Percentiles rank a stretch among this genome's conserved stretches.
These are phyloP conservation scores for Ailuropoda melanoleuca DNA, from an alignment of 2,113 vertebrate genomes.

Conservation along the genomic window DNA sequence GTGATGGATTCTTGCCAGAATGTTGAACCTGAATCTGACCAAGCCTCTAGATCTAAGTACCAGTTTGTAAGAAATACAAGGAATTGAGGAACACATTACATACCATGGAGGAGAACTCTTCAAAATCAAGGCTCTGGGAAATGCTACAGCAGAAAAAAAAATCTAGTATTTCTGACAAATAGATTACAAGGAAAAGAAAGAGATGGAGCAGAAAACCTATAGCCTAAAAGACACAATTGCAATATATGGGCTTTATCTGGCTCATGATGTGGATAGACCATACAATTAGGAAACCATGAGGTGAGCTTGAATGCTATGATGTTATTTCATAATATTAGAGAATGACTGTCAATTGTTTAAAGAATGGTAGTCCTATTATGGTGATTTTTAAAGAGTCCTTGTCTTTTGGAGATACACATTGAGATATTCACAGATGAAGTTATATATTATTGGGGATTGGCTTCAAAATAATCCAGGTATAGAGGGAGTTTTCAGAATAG, in stretches of 20 bases:
- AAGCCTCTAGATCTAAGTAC: background rate
- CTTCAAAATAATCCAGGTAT: background rate
- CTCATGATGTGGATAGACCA: background rate
- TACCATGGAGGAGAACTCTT: background rate
- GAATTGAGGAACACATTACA: background rate
- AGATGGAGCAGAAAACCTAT: background rate
- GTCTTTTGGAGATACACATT: background rate
- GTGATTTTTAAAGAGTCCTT: background rate
- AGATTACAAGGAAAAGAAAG: background rate
- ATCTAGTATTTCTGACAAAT: background rate
- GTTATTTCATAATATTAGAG: background rate
- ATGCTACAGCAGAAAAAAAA: background rate
- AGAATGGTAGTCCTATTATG: background rate
- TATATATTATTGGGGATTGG: background rate
- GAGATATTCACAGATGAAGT: slow-evolving; percentile 5
- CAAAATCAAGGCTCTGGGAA: background rate
- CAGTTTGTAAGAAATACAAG: background rate
- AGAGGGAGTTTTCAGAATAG: background rate
- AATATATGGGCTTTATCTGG: background rate
- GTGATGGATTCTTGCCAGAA: background rate
- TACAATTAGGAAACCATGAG: background rate
- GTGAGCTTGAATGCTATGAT: background rate
- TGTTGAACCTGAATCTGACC: background rate
- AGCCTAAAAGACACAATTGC: background rate
- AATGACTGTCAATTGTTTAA: background rate